Base-by-base conservation (phyloP, 2,797 vertebrate genomes). In the Propithecus deckenii region DNA sequence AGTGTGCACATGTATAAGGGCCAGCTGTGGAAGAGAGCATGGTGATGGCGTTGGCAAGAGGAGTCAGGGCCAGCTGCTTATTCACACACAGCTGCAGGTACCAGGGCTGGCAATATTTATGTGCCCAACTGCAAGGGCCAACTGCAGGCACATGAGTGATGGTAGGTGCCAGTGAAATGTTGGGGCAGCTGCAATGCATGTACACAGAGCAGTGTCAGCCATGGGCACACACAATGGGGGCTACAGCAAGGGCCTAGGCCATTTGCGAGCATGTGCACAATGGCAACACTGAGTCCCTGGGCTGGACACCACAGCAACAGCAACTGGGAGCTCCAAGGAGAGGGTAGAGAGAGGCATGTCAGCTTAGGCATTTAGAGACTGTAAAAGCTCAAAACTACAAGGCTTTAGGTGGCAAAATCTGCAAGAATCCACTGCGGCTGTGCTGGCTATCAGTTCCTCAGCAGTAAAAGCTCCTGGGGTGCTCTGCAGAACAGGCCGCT, bases 21-120 rank as follows among this genome's bases (percentile, higher is more conserved):
- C 48, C 50, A 78, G 15, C 43, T 48, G 25, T 30, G 46, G 28
- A 48, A 32, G 15, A 46, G 15, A 75, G 28, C 28, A 75, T 20
- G 15, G 14, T 48, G 46, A 28, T 48, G 12, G 50, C 7, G n/a
- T 61, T 1, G 4, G 41, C 32, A 13, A 9, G 5, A 0, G 35
- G 8, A 46, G 17, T 61, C 3, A 0, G 1, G 35, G 18, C 1
- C 28, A 41, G 38, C 0, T 25, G 38, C 18, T 43, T 0, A 13
- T 35, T 7, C 72, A 2, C 6, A 20, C 69, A 41, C 67, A 46
- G 67, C 38, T 11, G 28, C 12, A 7, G 30, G 7, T 4, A 67
- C n/a, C 69, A 35, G 14, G 25, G 10, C 18, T 30, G 57, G 50
- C 32, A 48, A 46, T 25, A 55, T 32, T 48, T 9, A 75, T 14